These are phyloP conservation scores for Acanthosepion pharaonis DNA, from an alignment of 2,888 invertebrate species.

Conservation along the genomic window DNA sequence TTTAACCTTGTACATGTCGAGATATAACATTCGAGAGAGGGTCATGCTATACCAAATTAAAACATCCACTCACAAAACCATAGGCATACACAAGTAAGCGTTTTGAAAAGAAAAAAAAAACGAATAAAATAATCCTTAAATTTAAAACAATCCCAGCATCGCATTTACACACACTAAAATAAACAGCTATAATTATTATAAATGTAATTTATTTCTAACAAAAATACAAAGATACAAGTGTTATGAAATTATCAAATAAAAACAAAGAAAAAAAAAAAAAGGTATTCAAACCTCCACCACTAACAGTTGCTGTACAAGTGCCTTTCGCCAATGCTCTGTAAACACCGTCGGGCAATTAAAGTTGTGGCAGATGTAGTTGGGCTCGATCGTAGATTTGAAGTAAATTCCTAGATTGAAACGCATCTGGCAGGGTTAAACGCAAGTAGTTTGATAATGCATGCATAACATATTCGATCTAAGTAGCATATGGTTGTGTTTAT, in stretches of 20 bases:
- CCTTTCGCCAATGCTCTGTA: slow-evolving; percentile 46
- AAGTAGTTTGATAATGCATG: background rate
- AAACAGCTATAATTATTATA: background rate
- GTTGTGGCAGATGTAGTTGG: slow-evolving; percentile 40
- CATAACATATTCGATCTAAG: slow-evolving; percentile 38
- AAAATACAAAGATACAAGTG: background rate
- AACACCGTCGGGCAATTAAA: slow-evolving; percentile 35
- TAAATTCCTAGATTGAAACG: background rate
- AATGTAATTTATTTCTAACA: background rate
- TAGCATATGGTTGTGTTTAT: slow-evolving; percentile 35
- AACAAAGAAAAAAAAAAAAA: background rate
- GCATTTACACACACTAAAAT: background rate
- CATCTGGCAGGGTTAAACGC: slow-evolving; percentile 40
- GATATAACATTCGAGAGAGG: background rate
- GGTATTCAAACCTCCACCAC: slow-evolving; percentile 4
- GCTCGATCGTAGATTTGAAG: slow-evolving; percentile 34
- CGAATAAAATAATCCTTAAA: too few species aligned
- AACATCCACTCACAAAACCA: background rate
- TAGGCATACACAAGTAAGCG: background rate
- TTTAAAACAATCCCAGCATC: too few species aligned
- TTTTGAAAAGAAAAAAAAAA: background rate
- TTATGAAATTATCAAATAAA: background rate
- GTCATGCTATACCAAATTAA: background rate
- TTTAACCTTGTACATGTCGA: background rate
- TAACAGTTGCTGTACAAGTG: slow-evolving; percentile 46